Evolutionary conservation across 2,888 invertebrate genomes (phyloP), one percentile per base, ranked within the genome.

Genomic region (Tortrix viridana): DNA sequence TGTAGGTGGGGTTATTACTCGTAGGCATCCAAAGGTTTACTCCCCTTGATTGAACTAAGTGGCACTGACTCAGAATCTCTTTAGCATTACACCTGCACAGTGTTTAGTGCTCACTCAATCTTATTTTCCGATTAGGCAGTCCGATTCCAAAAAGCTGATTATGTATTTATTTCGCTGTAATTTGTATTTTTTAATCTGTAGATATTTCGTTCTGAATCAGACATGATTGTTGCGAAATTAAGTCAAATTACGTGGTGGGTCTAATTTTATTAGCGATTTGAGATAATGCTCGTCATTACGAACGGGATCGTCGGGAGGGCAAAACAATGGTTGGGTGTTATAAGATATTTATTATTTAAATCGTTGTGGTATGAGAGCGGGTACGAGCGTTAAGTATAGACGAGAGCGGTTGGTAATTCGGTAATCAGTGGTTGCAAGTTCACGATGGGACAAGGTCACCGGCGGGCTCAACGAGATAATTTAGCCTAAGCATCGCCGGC

Each of bases 301-400:
- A 63, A 65, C 69, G 67, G 74, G 80, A 83, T 82, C 77, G 76
- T 78, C 74, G 79, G 78, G 67, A 73, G 78, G 79, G 79, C 79
- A 85, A 86, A 85, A 87, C 88, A 89, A 89, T 89, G 88, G 78
- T 77, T 77, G 78, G 81, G 81, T 88, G 88, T 89, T 90, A 89
- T 88, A 88, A 88, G 84, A 89, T 91, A 89, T 90, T 89, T 92
- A 91, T 91, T 90, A 92, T 92, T 90, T 89, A 89, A 91, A 91
- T 89, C 89, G 84, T 54, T 62, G 69, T 56, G 64, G 58, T 52
- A 68, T 72, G 68, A 67, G 72, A 71, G 67, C 71, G 73, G 73
- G 74, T 71, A 72, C 70, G 81, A 78, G 80, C 76, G 76, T 77
- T 92, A 92, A 92, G 88, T 92, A 92, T 92, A 92, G 91, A 77